Conservation (phyloP, 2,113 vertebrate species). For the Stegostoma tigrinum region DNA sequence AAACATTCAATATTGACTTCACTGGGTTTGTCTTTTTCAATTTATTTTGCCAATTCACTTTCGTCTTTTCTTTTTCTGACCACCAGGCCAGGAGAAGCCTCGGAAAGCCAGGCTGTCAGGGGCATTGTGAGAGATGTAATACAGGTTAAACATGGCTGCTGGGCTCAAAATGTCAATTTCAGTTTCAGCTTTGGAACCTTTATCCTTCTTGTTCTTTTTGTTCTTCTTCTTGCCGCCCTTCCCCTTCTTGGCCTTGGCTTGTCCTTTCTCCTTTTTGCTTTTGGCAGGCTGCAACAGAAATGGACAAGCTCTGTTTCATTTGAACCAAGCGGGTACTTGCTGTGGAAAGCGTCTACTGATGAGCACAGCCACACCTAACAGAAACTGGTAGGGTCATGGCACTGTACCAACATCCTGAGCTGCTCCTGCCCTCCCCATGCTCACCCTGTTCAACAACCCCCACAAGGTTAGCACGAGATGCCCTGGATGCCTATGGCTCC, state of each 20-base stretch:
- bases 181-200: conserved; percentile 39
- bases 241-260: conserved; percentile 39
- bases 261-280: conserved; percentile 51
- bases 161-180: conserved; percentile 66
- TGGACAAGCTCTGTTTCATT: conserved; percentile 38
- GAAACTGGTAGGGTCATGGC: not conserved
- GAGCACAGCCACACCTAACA: no score
- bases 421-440: no score
- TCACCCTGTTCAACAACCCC: not conserved
- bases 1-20: not conserved
- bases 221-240: conserved; percentile 36
- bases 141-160: conserved; percentile 68
- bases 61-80: conserved; percentile 54
- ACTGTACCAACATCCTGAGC: no score
- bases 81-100: conserved; percentile 66
- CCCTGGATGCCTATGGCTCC: not conserved
- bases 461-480: not conserved
- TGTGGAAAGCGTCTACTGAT: no score
- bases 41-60: not conserved
- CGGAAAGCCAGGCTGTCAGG: conserved; percentile 62
- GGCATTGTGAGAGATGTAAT: conserved; percentile 77
- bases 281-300: conserved; percentile 56
- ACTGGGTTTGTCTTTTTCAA: not conserved
- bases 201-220: conserved; percentile 47
- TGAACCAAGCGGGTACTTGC: not conserved